Evolutionary conservation across 2,888 invertebrate species (phyloP), one percentile per base, ranked within the genome.

Genomic region (Drosophila kuntzei): DNA sequence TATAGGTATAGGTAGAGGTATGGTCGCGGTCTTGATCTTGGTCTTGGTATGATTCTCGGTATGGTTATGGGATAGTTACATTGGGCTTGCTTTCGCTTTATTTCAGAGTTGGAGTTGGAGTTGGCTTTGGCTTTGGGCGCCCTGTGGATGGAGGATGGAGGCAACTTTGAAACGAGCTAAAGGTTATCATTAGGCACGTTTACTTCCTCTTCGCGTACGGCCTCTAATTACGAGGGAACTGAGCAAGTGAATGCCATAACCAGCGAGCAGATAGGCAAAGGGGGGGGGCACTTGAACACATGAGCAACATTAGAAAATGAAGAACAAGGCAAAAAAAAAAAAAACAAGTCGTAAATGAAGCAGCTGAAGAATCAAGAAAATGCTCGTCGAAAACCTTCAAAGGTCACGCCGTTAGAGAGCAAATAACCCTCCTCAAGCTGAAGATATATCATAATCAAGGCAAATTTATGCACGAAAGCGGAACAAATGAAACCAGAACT

Each of bases 181-280:
- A 89, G 84, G 89, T 89, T 84, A 84, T 85, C 88, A 85, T 84
- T 84, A 84, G 89, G 85, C 89, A 76, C 79, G 86, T 86, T 89
- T 81, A 87, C 89, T 87, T 81, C 79, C 79, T 75, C 81, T 71
- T 65, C 77, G 70, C 76, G 72, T 79, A 75, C 60, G 71, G 66
- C 68, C 83, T 84, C 89, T 89, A 83, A 89, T 83, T 83, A 84
- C 67, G 71, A 65, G 79, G 54, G 53, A 72, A 62, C 58, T 62
- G 69, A 53, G 47, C 79, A 71, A 69, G 47, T 79, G 49, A 51
- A 73, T 70, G 76, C 76, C 63, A 64, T 34, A 64, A 50, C 55
- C 55, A 63, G 58, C 29, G 25, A 3, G 34, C n/a, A 16, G 25
- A 18, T 22, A 22, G 18, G 3, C 18, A 8, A n/a, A n/a, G 12